Conservation (phyloP, 2,888 invertebrate genomes). For the Caenorhabditis becei region DNA sequence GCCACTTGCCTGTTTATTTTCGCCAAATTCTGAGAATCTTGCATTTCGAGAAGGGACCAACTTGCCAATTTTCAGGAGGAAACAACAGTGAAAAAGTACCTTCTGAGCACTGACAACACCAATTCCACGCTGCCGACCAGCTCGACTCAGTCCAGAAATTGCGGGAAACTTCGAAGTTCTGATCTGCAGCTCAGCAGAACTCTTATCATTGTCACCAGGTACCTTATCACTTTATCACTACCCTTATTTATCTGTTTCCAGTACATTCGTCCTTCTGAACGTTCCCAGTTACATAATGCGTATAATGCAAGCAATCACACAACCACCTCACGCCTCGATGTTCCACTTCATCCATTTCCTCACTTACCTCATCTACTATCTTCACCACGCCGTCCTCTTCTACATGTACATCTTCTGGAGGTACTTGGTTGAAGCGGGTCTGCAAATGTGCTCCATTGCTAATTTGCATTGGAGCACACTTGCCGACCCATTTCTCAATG, state of each 20-base stretch:
- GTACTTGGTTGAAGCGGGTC: conserved; percentile 36
- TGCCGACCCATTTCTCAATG: background rate
- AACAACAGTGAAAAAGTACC: conserved; percentile 74
- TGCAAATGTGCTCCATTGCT: background rate
- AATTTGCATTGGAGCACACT: background rate
- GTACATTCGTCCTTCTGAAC: conserved; percentile 80
- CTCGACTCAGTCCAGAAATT: conserved; percentile 64
- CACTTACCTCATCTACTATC: conserved; percentile 78
- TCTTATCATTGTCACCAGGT: conserved; percentile 81
- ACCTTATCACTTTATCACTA: background rate
- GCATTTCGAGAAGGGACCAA: background rate
- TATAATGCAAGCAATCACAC: conserved; percentile 54
- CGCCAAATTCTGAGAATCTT: background rate
- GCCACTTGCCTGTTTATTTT: background rate
- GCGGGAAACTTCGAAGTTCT: conserved; percentile 76
- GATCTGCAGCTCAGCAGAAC: conserved; percentile 80
- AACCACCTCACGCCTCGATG: conserved; percentile 33
- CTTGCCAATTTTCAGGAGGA: conserved; percentile 66
- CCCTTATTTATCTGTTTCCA: no score
- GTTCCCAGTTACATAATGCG: conserved; percentile 78
- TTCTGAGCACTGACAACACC: conserved; percentile 67
- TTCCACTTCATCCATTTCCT: conserved; percentile 67
- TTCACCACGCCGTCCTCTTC: conserved; percentile 78
- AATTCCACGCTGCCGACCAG: conserved; percentile 48
- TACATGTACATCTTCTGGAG: conserved; percentile 81